These are phyloP conservation scores for Malurus elegans DNA, from an alignment of 2,113 vertebrate genomes.

Conservation along the genomic window DNA sequence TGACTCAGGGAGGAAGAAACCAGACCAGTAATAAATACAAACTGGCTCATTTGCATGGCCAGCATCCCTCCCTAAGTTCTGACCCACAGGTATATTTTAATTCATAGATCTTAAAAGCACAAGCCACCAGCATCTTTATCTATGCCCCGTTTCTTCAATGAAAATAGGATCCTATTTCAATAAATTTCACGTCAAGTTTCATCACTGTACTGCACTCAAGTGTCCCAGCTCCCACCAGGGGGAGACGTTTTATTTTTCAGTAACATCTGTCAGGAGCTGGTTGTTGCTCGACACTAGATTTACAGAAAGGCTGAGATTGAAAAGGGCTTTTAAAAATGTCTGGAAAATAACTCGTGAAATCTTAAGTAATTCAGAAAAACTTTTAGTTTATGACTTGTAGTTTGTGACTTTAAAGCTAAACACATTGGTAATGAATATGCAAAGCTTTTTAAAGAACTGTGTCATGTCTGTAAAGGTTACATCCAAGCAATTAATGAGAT, in stretches of 20 bases:
- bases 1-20: background rate
- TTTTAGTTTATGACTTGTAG: background rate
- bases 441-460: background rate
- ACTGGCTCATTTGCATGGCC: background rate
- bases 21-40: background rate
- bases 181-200: background rate
- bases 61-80: background rate
- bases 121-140: background rate
- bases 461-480: background rate
- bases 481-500: background rate
- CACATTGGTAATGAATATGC: background rate
- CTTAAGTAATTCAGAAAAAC: background rate
- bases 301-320: background rate
- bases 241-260: conserved; percentile 35
- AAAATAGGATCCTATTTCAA: background rate
- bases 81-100: background rate
- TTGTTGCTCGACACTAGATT: background rate
- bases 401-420: background rate
- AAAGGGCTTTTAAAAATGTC: background rate
- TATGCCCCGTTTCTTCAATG: background rate
- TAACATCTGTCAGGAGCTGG: background rate
- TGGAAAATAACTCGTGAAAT: background rate
- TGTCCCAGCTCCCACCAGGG: conserved; percentile 16
- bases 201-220: background rate
- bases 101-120: background rate